Conservation (phyloP, 2,888 invertebrate genomes). For the Thecophora atra region DNA sequence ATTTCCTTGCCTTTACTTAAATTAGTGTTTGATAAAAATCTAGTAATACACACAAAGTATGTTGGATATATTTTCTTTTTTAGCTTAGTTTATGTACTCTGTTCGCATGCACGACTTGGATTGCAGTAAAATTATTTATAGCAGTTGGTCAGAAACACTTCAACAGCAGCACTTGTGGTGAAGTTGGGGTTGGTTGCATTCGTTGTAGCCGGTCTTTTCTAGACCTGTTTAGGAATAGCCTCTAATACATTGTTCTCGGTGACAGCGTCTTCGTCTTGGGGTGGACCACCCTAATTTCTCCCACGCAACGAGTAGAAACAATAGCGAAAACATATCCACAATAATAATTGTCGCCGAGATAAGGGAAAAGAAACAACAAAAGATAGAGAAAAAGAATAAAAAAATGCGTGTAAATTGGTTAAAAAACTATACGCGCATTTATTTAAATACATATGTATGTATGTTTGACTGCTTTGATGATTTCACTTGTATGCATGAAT, state of each 20-base stretch:
- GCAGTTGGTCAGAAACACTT: neutral
- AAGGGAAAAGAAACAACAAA: slow-evolving; percentile 28
- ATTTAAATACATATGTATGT: slow-evolving; percentile 1
- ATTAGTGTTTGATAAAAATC: slow-evolving; percentile 28
- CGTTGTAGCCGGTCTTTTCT: slow-evolving; percentile 38
- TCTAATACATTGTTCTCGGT: slow-evolving; percentile 58
- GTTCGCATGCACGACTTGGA: neutral
- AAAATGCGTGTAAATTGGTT: slow-evolving; percentile 32
- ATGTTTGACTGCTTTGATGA: no score
- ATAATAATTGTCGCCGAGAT: slow-evolving; percentile 39
- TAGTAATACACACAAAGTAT: slow-evolving; percentile 16
- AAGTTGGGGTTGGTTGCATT: neutral
- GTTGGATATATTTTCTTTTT: no score
- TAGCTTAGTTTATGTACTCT: no score
- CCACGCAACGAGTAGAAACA: slow-evolving; percentile 40
- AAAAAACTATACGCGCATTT: slow-evolving; percentile 12
- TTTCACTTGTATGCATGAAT: slow-evolving; percentile 5
- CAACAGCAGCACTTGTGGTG: slow-evolving; percentile 3
- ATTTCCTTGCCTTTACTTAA: slow-evolving; percentile 18
- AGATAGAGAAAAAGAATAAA: slow-evolving; percentile 35
- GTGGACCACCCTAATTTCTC: slow-evolving; percentile 55
- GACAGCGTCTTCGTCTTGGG: slow-evolving; percentile 62
- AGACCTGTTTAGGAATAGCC: slow-evolving; percentile 58
- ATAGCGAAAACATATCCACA: slow-evolving; percentile 46
- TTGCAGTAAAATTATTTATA: slow-evolving; percentile 4